Evolutionary conservation across 2,797 vertebrate genomes (phyloP), one percentile per base, ranked within the genome.

Genomic region (Salmo trutta): DNA sequence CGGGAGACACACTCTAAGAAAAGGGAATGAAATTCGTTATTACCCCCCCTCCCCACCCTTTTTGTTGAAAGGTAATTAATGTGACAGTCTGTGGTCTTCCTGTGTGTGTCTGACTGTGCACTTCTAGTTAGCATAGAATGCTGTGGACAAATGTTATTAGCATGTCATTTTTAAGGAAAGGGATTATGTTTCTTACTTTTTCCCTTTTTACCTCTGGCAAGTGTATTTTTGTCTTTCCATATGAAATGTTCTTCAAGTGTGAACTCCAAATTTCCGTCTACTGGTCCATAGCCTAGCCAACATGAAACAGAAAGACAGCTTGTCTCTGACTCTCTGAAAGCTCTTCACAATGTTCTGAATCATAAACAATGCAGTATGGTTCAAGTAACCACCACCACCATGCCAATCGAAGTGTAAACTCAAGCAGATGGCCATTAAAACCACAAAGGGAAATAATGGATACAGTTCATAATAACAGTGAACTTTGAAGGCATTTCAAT

Each of bases 61-160:
- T 87, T 47, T 81, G 79, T 75, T 21, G 79, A 87, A 86, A 85
- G 81, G 86, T 90, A 90, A 92, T 93, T 90, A 91, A 91, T 90
- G 79, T 87, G 87, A 86, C 81, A 87, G 86, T 82, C 2, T 47
- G 83, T 83, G 52, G 66, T 87, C 81, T 80, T 73, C 59, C 75
- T 17, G 24, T 51, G 56, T 31, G 72, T 79, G 75, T 59, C 62
- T 31, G 54, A 59, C 68, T 33, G 24, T 21, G 21, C n/a, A 64
- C 52, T 16, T 67, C 67, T 36, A 77, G 73, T 47, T 47, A 47
- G 41, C 10, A 47, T 12, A 12, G 10, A 47, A 47, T 47, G 2
- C 10, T 47, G 41, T 47, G 41, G 41, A 47, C 41, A 47, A 47
- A 47, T 47, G 10, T 47, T 47, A 10, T 47, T 10, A 47, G 41